These are phyloP conservation scores for Brevipalpus yothersi DNA, from an alignment of 1,140 invertebrate genomes.

Conservation along the genomic window DNA sequence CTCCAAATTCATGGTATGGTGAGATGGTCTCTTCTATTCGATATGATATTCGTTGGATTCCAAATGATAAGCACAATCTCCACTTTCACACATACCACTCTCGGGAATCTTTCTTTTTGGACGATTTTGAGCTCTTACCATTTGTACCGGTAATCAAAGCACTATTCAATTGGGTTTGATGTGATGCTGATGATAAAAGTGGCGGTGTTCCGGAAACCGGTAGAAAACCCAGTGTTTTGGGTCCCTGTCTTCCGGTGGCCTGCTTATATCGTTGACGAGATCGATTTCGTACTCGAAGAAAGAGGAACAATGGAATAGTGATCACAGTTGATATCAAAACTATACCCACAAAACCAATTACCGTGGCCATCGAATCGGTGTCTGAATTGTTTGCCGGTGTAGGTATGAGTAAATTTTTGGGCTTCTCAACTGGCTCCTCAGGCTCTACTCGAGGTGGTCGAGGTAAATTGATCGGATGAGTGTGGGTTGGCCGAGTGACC, in stretches of 20 bases:
- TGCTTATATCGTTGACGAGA: slow-evolving; percentile 59
- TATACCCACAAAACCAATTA: slow-evolving; percentile 69
- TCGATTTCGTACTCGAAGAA: slow-evolving; percentile 56
- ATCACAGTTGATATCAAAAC: slow-evolving; percentile 71
- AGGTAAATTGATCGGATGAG: background rate
- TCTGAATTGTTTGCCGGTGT: background rate
- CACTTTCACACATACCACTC: slow-evolving; percentile 11
- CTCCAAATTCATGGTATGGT: too few species aligned
- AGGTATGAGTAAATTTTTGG: background rate
- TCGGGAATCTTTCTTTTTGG: slow-evolving; percentile 8
- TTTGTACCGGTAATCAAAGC: background rate
- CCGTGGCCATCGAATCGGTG: slow-evolving; percentile 29
- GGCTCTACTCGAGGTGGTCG: background rate
- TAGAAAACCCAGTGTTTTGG: slow-evolving; percentile 22
- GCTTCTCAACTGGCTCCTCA: background rate
- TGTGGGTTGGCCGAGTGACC: background rate
- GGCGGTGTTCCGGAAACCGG: slow-evolving; percentile 15
- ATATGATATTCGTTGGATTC: too few species aligned
- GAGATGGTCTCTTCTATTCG: too few species aligned
- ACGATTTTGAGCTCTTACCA: background rate
- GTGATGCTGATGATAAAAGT: background rate
- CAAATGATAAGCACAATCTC: too few species aligned
- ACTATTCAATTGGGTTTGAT: background rate
- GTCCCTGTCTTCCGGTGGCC: slow-evolving; percentile 38
- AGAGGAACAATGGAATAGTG: slow-evolving; percentile 49